Evolutionary conservation across 2,797 vertebrate species (phyloP).

Genomic region (Hoplostethus atlanticus): DNA sequence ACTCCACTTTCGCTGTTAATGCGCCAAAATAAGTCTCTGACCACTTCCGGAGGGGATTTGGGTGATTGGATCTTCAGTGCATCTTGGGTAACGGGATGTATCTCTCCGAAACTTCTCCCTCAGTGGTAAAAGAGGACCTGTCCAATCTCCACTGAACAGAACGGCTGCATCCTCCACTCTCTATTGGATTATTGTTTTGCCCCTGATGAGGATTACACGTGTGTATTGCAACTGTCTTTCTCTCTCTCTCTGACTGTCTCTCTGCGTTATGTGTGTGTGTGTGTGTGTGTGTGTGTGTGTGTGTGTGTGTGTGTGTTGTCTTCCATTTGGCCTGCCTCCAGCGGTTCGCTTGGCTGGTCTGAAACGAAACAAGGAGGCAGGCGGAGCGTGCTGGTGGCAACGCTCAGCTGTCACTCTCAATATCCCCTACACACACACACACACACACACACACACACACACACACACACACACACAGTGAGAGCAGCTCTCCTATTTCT

Average conservation of each 20-base stretch:
- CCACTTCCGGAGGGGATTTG: too few relatives aligned
- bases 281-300: background rate
- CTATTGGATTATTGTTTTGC: too few relatives aligned
- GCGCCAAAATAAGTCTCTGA: too few relatives aligned
- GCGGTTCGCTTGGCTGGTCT: constrained; percentile 54
- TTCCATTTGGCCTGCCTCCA: constrained; percentile 54
- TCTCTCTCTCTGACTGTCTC: too few relatives aligned
- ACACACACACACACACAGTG: constrained; percentile 37
- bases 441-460: constrained; percentile 63
- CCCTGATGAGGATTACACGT: too few relatives aligned
- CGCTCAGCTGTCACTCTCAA: constrained; percentile 67
- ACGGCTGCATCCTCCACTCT: too few relatives aligned
- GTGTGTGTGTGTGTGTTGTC: background rate
- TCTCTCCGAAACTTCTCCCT: too few relatives aligned
- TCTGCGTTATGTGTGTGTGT: background rate
- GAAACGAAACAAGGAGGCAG: constrained; percentile 65
- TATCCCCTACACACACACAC: constrained; percentile 52
- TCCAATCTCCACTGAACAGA: too few relatives aligned
- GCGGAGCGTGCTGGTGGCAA: constrained; percentile 59
- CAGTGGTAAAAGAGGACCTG: too few relatives aligned
- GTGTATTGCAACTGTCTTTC: background rate
- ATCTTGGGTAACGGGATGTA: too few relatives aligned
- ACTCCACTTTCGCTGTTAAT: too few relatives aligned
- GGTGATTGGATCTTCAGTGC: too few relatives aligned
- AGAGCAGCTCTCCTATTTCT: constrained; percentile 70